Percentiles rank a stretch among this genome's conserved stretches.
Evolutionary conservation across 2,797 vertebrate species (phyloP).

Genomic region (Mycteria americana): DNA sequence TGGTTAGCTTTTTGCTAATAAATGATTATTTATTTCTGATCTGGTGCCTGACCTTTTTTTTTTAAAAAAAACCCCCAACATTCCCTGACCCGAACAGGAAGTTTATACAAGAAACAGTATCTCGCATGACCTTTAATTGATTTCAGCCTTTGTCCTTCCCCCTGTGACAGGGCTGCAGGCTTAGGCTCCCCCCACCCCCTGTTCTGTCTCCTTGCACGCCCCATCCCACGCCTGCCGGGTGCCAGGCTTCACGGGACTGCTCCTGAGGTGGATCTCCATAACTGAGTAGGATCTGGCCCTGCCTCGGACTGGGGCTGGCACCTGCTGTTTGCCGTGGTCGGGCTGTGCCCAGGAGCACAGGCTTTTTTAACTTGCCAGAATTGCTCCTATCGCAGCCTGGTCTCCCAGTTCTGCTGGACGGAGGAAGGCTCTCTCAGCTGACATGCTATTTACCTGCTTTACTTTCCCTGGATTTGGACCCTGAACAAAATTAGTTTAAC

Average conservation of each 20-base stretch:
- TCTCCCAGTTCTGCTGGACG: not conserved
- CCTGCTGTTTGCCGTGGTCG: rapidly evolving
- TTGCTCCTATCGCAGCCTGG: not conserved
- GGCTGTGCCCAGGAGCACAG: not conserved
- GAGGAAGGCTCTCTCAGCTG: not conserved
- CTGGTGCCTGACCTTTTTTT: not conserved
- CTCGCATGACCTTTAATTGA: not conserved
- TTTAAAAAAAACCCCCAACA: not conserved
- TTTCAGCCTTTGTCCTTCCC: not conserved
- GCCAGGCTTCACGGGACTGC: rapidly evolving
- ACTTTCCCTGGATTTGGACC: not conserved
- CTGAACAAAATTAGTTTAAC: not conserved
- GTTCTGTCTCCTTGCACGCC: not conserved
- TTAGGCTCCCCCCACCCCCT: not conserved
- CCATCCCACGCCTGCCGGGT: not conserved
- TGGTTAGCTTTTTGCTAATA: not conserved
- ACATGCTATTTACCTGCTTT: not conserved
- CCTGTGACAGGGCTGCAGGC: not conserved
- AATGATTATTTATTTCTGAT: not conserved
- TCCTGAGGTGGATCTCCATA: not conserved
- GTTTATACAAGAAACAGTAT: not conserved
- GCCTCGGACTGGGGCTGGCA: rapidly evolving
- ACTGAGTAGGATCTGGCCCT: not conserved
- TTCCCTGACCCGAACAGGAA: not conserved
- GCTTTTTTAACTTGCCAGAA: not conserved